phyloP scores from a whole-genome alignment of 2,888 invertebrate genomes.

The Sinhomidia bicolor region DNA sequence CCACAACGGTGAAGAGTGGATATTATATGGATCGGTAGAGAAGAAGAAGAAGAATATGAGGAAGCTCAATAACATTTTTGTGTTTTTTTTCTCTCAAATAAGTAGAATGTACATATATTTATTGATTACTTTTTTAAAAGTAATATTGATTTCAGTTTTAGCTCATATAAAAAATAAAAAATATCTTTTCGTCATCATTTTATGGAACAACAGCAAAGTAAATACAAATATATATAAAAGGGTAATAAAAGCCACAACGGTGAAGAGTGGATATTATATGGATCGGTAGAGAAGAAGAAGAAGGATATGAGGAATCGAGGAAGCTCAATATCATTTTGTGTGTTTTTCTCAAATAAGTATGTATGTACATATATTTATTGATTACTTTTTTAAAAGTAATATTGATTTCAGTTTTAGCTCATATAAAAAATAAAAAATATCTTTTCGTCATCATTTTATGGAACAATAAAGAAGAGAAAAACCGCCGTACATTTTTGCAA shows the following conservation, averaged over 20 bases:
- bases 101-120: neutral
- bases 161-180: too few species aligned
- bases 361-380: constrained; percentile 6
- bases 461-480: neutral
- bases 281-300: neutral
- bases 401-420: constrained; percentile 13
- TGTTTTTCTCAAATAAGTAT: constrained; percentile 8
- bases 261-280: neutral
- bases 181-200: neutral
- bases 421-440: too few species aligned
- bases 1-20: neutral
- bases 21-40: too few species aligned
- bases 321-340: neutral
- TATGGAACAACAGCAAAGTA: constrained; percentile 23
- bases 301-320: neutral
- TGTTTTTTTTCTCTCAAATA: too few species aligned
- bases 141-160: constrained; percentile 1
- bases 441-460: neutral
- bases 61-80: neutral
- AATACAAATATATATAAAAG: constrained; percentile 17
- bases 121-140: constrained; percentile 33
- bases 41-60: neutral
- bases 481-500: neutral
- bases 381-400: constrained; percentile 17
- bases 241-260: neutral